phyloP scores from a whole-genome alignment of 2,888 invertebrate species.

The Tiphia femorata region DNA sequence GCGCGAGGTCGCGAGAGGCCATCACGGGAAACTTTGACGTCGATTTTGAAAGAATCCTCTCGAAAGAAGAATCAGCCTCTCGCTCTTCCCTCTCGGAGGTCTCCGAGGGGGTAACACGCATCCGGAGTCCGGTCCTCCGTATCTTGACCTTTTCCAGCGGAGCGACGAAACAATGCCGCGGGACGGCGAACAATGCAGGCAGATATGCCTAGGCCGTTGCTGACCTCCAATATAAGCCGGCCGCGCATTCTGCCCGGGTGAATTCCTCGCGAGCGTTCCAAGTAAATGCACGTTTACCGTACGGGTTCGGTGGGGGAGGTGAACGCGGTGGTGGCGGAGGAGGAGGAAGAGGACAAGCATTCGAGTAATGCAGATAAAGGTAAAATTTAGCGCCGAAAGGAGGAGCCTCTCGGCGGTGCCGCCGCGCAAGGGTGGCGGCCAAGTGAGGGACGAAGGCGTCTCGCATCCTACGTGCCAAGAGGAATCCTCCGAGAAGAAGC shows the following conservation, averaged over 20 bases:
- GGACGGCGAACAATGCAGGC: constrained; percentile 3
- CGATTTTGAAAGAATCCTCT: too few relatives aligned
- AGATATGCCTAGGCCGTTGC: constrained; percentile 44
- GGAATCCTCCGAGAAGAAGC: too few relatives aligned
- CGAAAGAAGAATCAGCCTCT: too few relatives aligned
- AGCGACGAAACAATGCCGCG: constrained; percentile 38
- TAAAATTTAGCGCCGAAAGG: constrained; percentile 42
- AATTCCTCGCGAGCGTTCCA: constrained; percentile 25
- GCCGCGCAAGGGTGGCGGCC: too few relatives aligned
- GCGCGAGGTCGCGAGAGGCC: too few relatives aligned
- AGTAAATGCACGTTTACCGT: constrained; percentile 20
- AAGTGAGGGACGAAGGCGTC: too few relatives aligned
- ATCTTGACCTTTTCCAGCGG: constrained; percentile 22
- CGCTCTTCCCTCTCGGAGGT: too few relatives aligned
- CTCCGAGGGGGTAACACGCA: too few relatives aligned
- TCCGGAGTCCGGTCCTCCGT: constrained; percentile 15
- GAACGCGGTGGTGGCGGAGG: constrained; percentile 11
- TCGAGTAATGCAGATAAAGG: constrained; percentile 53
- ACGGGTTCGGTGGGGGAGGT: too few relatives aligned
- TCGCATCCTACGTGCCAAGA: too few relatives aligned
- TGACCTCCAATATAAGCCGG: constrained; percentile 39
- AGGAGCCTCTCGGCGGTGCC: constrained; percentile 25
- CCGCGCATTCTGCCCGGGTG: constrained; percentile 9
- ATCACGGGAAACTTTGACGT: too few relatives aligned
- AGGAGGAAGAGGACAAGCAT: constrained; percentile 33